These are phyloP conservation scores for Sinopyrophorus schimmeli DNA, from an alignment of 2,888 invertebrate genomes.

Conservation along the genomic window DNA sequence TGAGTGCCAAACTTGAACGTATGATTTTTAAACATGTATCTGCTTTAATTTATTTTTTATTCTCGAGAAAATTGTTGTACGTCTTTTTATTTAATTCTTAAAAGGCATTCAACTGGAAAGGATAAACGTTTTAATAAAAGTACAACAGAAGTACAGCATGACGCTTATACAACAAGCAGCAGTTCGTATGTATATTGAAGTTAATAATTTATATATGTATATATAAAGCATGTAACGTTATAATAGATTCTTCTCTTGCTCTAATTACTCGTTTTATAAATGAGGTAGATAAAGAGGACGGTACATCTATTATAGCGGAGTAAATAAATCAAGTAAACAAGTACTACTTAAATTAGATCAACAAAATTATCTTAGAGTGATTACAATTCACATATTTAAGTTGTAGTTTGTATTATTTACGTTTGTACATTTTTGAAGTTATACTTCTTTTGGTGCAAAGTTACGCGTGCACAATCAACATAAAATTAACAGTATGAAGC, in stretches of 20 bases:
- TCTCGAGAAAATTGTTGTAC: no score
- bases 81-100: no score
- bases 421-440: no score
- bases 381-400: conserved; percentile 4
- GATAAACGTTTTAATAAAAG: neutral
- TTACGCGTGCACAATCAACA: no score
- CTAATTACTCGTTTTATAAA: neutral
- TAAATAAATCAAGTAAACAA: conserved; percentile 10
- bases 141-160: neutral
- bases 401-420: no score
- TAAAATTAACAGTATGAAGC: no score
- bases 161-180: neutral
- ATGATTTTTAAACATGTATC: no score
- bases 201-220: conserved; percentile 4
- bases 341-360: conserved; percentile 8
- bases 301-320: neutral
- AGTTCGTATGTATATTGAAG: conserved; percentile 7
- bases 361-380: conserved; percentile 3
- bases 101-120: neutral
- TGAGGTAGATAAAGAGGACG: neutral
- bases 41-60: no score
- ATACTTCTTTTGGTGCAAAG: no score
- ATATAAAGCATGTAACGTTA: conserved; percentile 6
- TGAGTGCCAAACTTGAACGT: no score
- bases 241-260: neutral